Evolutionary conservation across 2,888 invertebrate species (phyloP).

Genomic region (Epistrophe grossulariae): DNA sequence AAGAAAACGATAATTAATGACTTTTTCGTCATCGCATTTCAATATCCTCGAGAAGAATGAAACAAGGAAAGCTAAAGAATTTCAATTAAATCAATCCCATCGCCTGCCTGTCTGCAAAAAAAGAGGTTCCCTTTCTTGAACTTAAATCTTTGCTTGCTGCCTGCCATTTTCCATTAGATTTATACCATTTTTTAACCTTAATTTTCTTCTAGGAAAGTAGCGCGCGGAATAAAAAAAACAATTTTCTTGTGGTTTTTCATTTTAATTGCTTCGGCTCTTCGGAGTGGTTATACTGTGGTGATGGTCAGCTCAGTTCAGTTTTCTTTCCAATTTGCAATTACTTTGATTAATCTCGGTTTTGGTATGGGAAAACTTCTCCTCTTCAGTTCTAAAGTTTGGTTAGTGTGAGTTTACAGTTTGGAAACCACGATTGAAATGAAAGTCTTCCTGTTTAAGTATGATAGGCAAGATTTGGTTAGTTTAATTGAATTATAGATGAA

Average conservation of each 20-base stretch:
- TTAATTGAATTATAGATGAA: slow-evolving; percentile 71
- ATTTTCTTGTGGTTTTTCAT: slow-evolving; percentile 65
- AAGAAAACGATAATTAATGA: slow-evolving; percentile 73
- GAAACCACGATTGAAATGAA: slow-evolving; percentile 47
- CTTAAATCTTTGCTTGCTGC: slow-evolving; percentile 1
- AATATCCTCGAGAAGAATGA: slow-evolving; percentile 56
- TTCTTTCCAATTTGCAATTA: slow-evolving; percentile 78
- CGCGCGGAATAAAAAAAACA: slow-evolving; percentile 55
- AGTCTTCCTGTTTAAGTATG: slow-evolving; percentile 50
- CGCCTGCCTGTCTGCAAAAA: slow-evolving; percentile 35
- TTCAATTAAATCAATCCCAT: slow-evolving; percentile 73
- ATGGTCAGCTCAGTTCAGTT: slow-evolving; percentile 65
- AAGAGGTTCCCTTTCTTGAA: not conserved
- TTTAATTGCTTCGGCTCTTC: slow-evolving; percentile 70
- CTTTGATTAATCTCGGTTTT: slow-evolving; percentile 81
- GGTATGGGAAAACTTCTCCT: slow-evolving; percentile 10
- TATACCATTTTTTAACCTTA: slow-evolving; percentile 19
- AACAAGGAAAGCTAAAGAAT: slow-evolving; percentile 61
- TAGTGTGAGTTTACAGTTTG: slow-evolving; percentile 34
- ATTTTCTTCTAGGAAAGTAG: slow-evolving; percentile 13
- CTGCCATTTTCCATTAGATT: slow-evolving; percentile 35
- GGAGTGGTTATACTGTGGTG: slow-evolving; percentile 29
- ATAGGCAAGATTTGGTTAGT: slow-evolving; percentile 67
- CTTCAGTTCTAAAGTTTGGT: not conserved
- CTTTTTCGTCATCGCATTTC: slow-evolving; percentile 74